phyloP scores from a whole-genome alignment of 1,140 invertebrate species.

The Thalassaphorura encarpata region DNA sequence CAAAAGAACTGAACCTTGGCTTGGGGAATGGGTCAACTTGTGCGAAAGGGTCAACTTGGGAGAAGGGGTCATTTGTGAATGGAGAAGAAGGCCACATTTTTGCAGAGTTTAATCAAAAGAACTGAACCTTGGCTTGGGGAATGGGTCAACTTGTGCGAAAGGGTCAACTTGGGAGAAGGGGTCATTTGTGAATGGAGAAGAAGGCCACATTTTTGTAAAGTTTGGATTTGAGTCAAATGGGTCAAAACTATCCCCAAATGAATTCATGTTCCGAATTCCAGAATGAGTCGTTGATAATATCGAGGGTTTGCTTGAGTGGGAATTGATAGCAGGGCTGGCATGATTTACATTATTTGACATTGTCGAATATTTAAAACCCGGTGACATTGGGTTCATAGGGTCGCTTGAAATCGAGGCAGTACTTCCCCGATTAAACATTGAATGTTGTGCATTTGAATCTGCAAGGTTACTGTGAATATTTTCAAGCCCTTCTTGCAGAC shows the following conservation, averaged over 20 bases:
- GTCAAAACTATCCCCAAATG: constrained; percentile 71
- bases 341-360: no score
- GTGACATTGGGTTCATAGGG: constrained; percentile 19
- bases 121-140: background rate
- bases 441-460: constrained; percentile 25
- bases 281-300: background rate
- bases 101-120: no score
- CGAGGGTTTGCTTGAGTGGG: background rate
- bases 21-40: background rate
- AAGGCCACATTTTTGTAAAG: background rate
- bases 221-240: constrained; percentile 30
- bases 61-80: constrained; percentile 22
- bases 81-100: background rate
- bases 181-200: constrained; percentile 10
- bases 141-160: constrained; percentile 21
- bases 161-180: constrained; percentile 32
- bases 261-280: constrained; percentile 40
- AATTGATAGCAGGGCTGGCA: no score
- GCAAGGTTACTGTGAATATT: constrained; percentile 32
- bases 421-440: constrained; percentile 28
- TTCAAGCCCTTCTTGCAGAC: constrained; percentile 50
- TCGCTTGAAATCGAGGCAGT: constrained; percentile 31
- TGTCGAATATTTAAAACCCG: constrained; percentile 13
- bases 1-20: no score
- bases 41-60: constrained; percentile 31